Conservation (phyloP, 2,888 invertebrate species). For the Caenorhabditis sulstoni region DNA sequence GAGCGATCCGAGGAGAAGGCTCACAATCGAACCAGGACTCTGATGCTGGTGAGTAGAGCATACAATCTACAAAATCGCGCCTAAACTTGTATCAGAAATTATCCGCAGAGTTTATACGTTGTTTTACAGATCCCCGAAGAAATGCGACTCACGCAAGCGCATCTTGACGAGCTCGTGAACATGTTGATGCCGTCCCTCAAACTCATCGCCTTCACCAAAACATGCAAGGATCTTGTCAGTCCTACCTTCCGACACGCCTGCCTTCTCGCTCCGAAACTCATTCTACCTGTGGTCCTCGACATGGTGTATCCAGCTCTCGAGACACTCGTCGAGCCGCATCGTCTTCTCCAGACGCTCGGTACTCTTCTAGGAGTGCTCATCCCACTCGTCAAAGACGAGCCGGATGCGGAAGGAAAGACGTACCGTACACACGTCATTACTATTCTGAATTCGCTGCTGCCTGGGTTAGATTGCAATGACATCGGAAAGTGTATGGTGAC, state of each 20-base stretch:
- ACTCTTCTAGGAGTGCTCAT: conserved; percentile 82
- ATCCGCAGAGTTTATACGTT: too few relatives aligned
- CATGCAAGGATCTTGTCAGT: conserved; percentile 54
- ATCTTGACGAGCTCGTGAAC: conserved; percentile 73
- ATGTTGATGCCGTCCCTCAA: conserved; percentile 84
- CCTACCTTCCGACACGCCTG: conserved; percentile 50
- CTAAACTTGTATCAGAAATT: too few relatives aligned
- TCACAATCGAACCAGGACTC: conserved; percentile 18
- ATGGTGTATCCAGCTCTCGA: conserved; percentile 89
- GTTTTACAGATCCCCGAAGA: conserved; percentile 84
- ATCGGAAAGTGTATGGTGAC: conserved; percentile 83
- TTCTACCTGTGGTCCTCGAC: conserved; percentile 90
- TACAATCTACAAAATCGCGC: too few relatives aligned
- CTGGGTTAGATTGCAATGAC: conserved; percentile 93
- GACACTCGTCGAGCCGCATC: conserved; percentile 91
- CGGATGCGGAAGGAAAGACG: conserved; percentile 56
- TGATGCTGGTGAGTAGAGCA: conserved; percentile 16
- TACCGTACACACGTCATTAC: conserved; percentile 83
- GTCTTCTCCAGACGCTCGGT: conserved; percentile 81
- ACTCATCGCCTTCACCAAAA: conserved; percentile 88
- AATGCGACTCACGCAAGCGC: conserved; percentile 85
- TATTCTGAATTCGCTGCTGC: conserved; percentile 88
- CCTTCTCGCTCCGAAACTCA: conserved; percentile 87
- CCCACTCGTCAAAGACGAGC: conserved; percentile 80
- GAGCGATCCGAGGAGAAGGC: conserved; percentile 84